Evolutionary conservation across 2,113 vertebrate species (phyloP).

Genomic region (Seriola dumerili): DNA sequence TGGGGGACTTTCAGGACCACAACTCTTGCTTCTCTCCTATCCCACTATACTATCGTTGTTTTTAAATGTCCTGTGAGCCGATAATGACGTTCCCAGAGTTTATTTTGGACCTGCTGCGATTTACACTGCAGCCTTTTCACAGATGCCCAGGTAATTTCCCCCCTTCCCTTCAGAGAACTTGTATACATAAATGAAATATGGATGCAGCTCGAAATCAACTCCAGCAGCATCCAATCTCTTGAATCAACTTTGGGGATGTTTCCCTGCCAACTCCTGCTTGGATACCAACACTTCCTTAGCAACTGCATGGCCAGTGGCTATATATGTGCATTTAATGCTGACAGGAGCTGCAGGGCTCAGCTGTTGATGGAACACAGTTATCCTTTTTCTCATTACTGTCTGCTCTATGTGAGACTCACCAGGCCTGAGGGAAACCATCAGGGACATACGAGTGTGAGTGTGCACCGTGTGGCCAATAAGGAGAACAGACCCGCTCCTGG

Average conservation of each 20-base stretch:
- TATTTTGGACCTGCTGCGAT: conserved; percentile 48
- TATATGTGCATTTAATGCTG: conserved; percentile 77
- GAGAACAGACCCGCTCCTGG: conserved; percentile 22
- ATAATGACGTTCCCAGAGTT: conserved; percentile 67
- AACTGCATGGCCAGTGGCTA: conserved; percentile 78
- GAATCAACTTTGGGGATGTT: conserved; percentile 77
- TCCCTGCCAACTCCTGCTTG: conserved; percentile 78
- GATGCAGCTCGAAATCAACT: conserved; percentile 66
- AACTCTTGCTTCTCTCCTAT: conserved; percentile 44
- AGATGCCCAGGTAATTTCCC: conserved; percentile 51
- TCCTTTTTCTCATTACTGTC: conserved; percentile 83
- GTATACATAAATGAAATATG: conserved; percentile 67
- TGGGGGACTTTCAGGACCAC: conserved; percentile 1
- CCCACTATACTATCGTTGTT: background rate
- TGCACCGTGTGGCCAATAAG: conserved; percentile 59
- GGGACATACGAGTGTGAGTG: conserved; percentile 61
- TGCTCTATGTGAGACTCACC: conserved; percentile 68
- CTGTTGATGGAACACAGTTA: conserved; percentile 79
- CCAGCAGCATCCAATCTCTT: conserved; percentile 70
- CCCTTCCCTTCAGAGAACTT: conserved; percentile 38
- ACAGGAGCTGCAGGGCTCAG: conserved; percentile 79
- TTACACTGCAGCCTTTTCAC: conserved; percentile 43
- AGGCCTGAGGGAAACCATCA: conserved; percentile 67
- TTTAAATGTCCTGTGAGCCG: conserved; percentile 26
- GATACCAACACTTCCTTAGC: conserved; percentile 83